Base-by-base conservation (phyloP, 2,888 invertebrate species). In the Conomelus anceps region DNA sequence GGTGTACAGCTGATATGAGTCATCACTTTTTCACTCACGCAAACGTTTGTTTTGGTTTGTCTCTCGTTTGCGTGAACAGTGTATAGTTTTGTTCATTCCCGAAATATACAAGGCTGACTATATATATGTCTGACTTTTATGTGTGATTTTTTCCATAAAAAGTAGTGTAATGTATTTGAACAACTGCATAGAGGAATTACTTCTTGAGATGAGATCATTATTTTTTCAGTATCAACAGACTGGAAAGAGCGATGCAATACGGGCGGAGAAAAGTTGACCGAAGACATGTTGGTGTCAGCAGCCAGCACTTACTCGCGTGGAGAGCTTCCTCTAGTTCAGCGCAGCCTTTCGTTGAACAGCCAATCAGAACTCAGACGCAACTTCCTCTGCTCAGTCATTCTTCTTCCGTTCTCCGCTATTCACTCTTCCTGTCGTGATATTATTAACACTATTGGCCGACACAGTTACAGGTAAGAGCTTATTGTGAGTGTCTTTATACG, bases 301-400 rank as follows among this genome's bases (percentile, higher is more conserved):
- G 98, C 98, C 22, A 95, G 96, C 1, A 96, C 96, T 92, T 97
- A 97, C 92, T 96, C 97, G 20, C 96, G 96, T 86, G 98, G 98
- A 0, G 95, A 96, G 92, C 93, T 98, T 91, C 98, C 98, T 0
- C 93, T 96, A 88, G 96, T 97, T 88, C 96, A 96, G 91, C 95
- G 95, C 91, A 63, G 63, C n/a, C 63, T 63, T n/a, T 63, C 63
- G 4, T n/a, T 63, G n/a, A n/a, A 63, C 63, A 63, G n/a, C 63
- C 63, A 63, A 63, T 63, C 63, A 63, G 63, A 63, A 13, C 13
- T 63, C 4, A 63, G 63, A 7, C 63, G n/a, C 63, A 63, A 63
- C 92, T 92, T 84, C 92, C 93, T 0, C 93, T 96, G 85, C 95
- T 95, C 17, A 63, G 63, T 63, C 63, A 94, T 96, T 29, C 22